Evolutionary conservation across 1,140 invertebrate genomes (phyloP), one percentile per base, ranked within the genome.

Genomic region (Luehdorfia chinensis): DNA sequence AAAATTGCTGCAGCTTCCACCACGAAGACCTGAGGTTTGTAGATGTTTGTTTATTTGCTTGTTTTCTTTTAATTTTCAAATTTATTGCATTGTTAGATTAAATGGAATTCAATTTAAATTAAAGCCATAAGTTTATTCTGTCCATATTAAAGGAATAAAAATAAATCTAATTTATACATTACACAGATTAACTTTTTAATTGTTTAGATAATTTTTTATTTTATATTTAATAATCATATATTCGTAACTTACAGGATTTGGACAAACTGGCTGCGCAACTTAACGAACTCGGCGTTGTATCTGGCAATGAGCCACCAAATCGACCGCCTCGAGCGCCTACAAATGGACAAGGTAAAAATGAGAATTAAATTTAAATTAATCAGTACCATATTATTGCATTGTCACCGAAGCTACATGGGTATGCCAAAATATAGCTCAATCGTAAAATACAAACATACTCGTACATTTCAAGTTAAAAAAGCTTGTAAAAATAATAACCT

Each of bases 251-350:
- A 41, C 88, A 97, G 95, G 95, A 97, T 87, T 91, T 98, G 88
- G 96, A 98, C 87, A 93, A 94, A 79, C 87, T 98, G 73, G 96
- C 96, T 55, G 95, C 95, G 75, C 96, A 98, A 87, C 90, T 98
- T 67, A 97, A 95, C 88, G 95, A 97, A 87, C 89, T 98, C 75
- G 95, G 94, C 66, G 92, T 95, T 50, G 89, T 90, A 47, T 73
- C 88, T 1, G 88, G 91, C 49, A 90, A 89, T 13, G 91, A 91
- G 66, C 89, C 89, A 51, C 87, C 89, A 47, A 89, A 80, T 68
- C 84, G 87, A 74, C 88, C 88, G 6, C 89, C 89, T 48, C 85
- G 89, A 28, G 87, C 89, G 52, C 88, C 89, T 43, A 89, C 89
- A 30, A 85, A 84, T 44, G 80, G 80, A 47, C 80, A 79, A 84